These are phyloP conservation scores for Ciconia nigra DNA, from an alignment of 2,797 vertebrate species.

Conservation along the genomic window DNA sequence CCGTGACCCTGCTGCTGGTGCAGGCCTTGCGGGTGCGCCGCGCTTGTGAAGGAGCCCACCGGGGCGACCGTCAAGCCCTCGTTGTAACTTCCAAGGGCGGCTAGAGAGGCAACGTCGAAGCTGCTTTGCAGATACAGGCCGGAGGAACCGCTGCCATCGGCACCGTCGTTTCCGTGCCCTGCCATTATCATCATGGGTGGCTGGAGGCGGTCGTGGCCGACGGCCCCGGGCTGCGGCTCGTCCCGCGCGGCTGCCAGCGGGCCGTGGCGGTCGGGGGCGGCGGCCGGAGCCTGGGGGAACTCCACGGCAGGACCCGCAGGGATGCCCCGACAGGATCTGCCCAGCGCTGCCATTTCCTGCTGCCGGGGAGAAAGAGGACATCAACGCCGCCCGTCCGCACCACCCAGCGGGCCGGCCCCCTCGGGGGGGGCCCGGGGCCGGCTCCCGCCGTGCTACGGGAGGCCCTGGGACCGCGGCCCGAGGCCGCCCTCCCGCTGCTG, in stretches of 20 bases:
- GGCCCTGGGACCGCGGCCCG: background rate
- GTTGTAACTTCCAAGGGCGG: background rate
- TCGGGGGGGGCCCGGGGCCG: too few species aligned
- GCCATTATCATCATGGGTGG: background rate
- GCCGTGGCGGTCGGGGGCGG: background rate
- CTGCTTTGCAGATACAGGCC: background rate
- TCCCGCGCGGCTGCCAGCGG: background rate
- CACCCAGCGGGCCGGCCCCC: background rate
- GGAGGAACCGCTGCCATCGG: background rate
- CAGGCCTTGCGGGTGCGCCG: background rate
- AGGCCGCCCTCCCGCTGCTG: background rate
- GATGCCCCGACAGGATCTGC: conserved; percentile 9
- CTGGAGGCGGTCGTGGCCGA: background rate
- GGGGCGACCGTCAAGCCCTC: background rate
- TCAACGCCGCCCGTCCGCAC: background rate
- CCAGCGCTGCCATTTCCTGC: conserved; percentile 43
- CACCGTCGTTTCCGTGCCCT: background rate
- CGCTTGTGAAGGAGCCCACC: background rate
- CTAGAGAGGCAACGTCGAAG: background rate
- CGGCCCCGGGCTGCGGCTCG: background rate
- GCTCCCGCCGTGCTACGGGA: background rate
- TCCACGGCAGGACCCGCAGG: background rate
- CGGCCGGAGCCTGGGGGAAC: background rate
- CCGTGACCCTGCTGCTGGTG: background rate
- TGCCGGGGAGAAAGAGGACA: background rate